Base-by-base conservation (phyloP, 1,140 invertebrate genomes). In the Leptestheria dahalacensis region DNA sequence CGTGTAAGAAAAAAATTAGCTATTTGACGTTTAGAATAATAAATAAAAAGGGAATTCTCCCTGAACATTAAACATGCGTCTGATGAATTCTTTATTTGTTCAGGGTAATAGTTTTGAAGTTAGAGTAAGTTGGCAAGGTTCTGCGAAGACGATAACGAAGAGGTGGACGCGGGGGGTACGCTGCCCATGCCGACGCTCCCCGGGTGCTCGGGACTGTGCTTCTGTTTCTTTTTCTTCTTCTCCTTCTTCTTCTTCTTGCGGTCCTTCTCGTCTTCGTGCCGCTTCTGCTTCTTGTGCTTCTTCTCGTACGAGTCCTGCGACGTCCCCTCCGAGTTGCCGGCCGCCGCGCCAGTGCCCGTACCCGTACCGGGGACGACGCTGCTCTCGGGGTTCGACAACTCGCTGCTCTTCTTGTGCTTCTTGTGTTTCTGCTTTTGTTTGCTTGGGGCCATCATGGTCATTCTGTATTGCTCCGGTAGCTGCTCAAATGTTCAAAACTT, bases 341-440 rank as follows among this genome's bases (percentile, higher is more conserved):
- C 28, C 15, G 33, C 58, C 1, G 51, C 33, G 9, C 63, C 61
- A 47, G 62, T 50, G 29, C 64, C 63, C n/a, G 60, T 48, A 33
- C 52, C 62, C 2, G 50, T 50, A 56, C 82, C 82, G 54, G 82
- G 79, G 64, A 81, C 76, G 68, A 75, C 71, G 66, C 62, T 72
- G 33, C 65, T 66, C 29, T 67, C 64, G 24, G 65, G 83, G 64
- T 78, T 83, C 60, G 80, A 78, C 1, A 81, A 77, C 59, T 83
- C 84, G 33, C 60, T 67, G 23, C 84, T 85, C 64, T 91, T 85
- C 76, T 93, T 91, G 70, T 93, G 89, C 69, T 94, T 93, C 77
- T 97, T 95, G 67, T 95, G 88, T 73, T 91, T 90, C 67, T 86
- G 88, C 72, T 92, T 94, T 67, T 93, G 88, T 74, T 93, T 93